phyloP scores from a whole-genome alignment of 2,888 invertebrate genomes.

The Baccha elongata region DNA sequence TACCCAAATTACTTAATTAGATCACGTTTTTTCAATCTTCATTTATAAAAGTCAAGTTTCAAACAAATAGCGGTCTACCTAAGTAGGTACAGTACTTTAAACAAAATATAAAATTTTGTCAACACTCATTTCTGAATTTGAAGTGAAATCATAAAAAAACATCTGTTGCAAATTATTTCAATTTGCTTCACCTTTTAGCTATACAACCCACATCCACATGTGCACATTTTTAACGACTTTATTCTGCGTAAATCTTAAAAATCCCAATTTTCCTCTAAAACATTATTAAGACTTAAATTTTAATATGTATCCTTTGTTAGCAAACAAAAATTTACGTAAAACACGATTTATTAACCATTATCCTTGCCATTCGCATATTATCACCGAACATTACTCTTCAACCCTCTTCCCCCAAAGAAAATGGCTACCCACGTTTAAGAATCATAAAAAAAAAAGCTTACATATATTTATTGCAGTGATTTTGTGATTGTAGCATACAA shows the following conservation, averaged over 20 bases:
- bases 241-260: background rate
- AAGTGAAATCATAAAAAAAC: too few relatives aligned
- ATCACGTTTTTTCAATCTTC: too few relatives aligned
- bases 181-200: too few relatives aligned
- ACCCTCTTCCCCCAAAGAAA: background rate
- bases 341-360: conserved; percentile 46
- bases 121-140: too few relatives aligned
- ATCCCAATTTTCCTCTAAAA: background rate
- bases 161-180: too few relatives aligned
- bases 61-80: too few relatives aligned
- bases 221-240: background rate
- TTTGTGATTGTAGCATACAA: conserved; percentile 31
- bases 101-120: too few relatives aligned
- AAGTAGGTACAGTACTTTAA: too few relatives aligned
- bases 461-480: conserved; percentile 6
- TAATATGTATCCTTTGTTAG: background rate
- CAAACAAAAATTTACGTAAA: conserved; percentile 43
- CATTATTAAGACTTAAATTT: conserved; percentile 14
- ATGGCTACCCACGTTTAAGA: conserved; percentile 29
- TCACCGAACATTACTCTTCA: conserved; percentile 21
- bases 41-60: too few relatives aligned
- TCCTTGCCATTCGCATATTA: conserved; percentile 45
- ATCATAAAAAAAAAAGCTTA: conserved; percentile 47
- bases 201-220: too few relatives aligned
- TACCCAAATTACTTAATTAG: too few relatives aligned